A percentile compares a stretch with the other conserved stretches of the same genome.
Conservation (phyloP, 2,113 vertebrate genomes). For the Tenrec ecaudatus region DNA sequence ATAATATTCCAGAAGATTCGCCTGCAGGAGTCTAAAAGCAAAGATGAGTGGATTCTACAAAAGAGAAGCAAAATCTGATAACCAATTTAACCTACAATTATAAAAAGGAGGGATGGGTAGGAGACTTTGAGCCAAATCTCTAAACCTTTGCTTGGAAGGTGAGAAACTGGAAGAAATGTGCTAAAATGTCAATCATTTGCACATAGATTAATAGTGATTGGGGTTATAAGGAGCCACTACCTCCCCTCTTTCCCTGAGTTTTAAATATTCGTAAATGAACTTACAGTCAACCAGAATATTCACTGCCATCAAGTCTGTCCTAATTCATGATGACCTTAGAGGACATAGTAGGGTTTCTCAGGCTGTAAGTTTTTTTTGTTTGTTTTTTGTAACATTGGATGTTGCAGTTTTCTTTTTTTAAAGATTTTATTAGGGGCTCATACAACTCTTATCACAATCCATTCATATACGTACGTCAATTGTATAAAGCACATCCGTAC, state of each 20-base stretch:
- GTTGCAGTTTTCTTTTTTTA: too few relatives aligned
- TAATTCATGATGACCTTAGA: too few relatives aligned
- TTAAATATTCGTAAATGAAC: background rate
- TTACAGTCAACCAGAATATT: too few relatives aligned
- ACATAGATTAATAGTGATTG: background rate
- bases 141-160: background rate
- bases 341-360: too few relatives aligned
- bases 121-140: background rate
- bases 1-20: background rate
- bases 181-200: background rate
- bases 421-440: too few relatives aligned
- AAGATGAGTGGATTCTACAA: background rate
- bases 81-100: background rate
- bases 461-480: too few relatives aligned
- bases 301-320: too few relatives aligned
- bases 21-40: background rate
- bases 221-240: background rate
- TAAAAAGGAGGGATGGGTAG: background rate
- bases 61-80: background rate
- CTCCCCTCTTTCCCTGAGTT: background rate
- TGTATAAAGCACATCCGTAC: too few relatives aligned
- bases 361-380: too few relatives aligned
- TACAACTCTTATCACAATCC: too few relatives aligned
- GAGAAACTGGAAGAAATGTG: background rate
- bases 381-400: too few relatives aligned